A percentile compares a stretch with the other conserved stretches of the same genome.
Conservation (phyloP, 2,888 invertebrate genomes). For the Hemicrepidius hirtus region DNA sequence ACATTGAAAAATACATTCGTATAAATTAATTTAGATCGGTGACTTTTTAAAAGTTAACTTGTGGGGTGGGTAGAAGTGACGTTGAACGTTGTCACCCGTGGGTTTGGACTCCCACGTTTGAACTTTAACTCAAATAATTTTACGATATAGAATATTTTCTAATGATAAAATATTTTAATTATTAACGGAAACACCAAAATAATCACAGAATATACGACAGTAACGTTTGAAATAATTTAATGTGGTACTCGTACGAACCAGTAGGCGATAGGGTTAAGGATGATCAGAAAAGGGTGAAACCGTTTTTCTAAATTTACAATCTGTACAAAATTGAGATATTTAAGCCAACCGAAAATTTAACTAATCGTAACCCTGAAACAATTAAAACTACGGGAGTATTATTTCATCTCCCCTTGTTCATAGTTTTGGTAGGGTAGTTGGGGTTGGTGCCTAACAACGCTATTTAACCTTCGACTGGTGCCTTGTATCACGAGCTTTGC, state of each 20-base stretch:
- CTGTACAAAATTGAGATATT: background rate
- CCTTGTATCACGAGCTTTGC: slow-evolving; percentile 37
- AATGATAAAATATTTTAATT: no score
- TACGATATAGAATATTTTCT: no score
- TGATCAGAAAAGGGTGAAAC: background rate
- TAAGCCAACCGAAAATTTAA: slow-evolving; percentile 22
- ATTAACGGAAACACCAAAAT: no score
- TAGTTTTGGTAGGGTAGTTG: slow-evolving; percentile 17
- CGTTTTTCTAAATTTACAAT: no score
- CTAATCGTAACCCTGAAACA: slow-evolving; percentile 12
- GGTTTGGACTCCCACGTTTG: no score
- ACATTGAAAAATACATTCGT: background rate
- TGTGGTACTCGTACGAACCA: no score
- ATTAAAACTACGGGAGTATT: slow-evolving; percentile 25
- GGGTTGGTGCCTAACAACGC: slow-evolving; percentile 23
- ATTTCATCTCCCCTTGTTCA: slow-evolving; percentile 14
- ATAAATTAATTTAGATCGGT: background rate
- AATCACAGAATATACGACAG: no score
- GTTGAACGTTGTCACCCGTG: no score
- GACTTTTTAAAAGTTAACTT: no score
- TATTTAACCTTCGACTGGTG: slow-evolving; percentile 29
- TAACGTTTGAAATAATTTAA: no score
- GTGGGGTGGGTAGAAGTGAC: no score
- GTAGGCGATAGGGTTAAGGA: background rate
- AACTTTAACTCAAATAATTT: no score